phyloP scores from a whole-genome alignment of 2,113 vertebrate genomes.

The Syngnathus typhle region DNA sequence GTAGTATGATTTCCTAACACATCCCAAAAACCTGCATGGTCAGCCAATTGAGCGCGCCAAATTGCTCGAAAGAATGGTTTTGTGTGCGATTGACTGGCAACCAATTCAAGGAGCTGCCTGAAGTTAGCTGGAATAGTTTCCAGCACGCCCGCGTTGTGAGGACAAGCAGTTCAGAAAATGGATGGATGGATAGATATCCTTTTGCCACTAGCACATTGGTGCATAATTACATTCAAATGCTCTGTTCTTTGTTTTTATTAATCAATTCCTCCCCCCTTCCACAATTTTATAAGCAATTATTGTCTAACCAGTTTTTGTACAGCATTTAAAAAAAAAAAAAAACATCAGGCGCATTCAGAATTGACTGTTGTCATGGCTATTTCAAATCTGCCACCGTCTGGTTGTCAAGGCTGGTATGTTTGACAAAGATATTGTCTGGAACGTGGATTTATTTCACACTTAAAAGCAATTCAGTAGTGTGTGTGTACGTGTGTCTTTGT shows the following conservation, averaged over 20 bases:
- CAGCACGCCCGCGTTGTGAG: not conserved
- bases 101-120: not conserved
- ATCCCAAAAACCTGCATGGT: too few species aligned
- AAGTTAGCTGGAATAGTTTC: not conserved
- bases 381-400: conserved; percentile 56
- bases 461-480: conserved; percentile 30
- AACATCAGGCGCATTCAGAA: conserved; percentile 53
- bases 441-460: conserved; percentile 60
- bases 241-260: conserved; percentile 7
- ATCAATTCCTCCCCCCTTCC: conserved; percentile 9
- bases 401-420: conserved; percentile 66
- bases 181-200: not conserved
- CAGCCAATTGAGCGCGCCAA: too few species aligned
- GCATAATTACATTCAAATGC: too few species aligned
- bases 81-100: not conserved
- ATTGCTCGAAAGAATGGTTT: too few species aligned
- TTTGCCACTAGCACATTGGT: not conserved
- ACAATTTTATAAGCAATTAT: conserved; percentile 2
- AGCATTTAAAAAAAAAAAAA: conserved; percentile 47
- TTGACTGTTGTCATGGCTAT: conserved; percentile 69
- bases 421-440: conserved; percentile 67
- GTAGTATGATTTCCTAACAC: too few species aligned
- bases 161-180: not conserved
- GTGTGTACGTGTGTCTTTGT: conserved; percentile 16
- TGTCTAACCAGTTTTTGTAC: conserved; percentile 31